These are phyloP conservation scores for Carduelis carduelis DNA, from an alignment of 2,797 vertebrate species.

Conservation along the genomic window DNA sequence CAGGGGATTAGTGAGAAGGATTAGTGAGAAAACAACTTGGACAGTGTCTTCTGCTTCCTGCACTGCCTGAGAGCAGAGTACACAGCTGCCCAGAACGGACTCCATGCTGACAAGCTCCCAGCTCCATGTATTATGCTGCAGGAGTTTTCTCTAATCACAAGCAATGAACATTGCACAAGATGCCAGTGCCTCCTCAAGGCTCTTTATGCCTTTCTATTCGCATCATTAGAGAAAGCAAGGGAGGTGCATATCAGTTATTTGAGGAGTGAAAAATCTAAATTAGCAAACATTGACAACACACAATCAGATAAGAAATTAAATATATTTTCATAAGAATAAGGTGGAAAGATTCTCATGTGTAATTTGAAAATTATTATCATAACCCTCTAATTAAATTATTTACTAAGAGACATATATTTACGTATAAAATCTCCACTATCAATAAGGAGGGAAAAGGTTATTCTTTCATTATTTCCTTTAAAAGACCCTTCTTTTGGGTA, in stretches of 20 bases:
- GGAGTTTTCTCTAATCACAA: neutral
- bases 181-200: neutral
- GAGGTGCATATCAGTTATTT: neutral
- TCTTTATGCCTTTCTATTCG: neutral
- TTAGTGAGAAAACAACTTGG: neutral
- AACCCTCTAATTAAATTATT: neutral
- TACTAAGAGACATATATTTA: neutral
- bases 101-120: neutral
- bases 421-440: neutral
- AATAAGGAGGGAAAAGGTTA: neutral
- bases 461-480: neutral
- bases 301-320: conserved; percentile 25
- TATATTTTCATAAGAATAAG: conserved; percentile 1
- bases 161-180: neutral
- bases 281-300: conserved; percentile 1
- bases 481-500: neutral
- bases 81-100: neutral
- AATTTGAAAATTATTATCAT: neutral
- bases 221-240: neutral
- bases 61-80: neutral
- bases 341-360: neutral
- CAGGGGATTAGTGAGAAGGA: neutral
- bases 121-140: neutral
- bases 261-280: conserved; percentile 30
- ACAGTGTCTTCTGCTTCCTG: neutral